A percentile compares a stretch with the other conserved stretches of the same genome.
Evolutionary conservation across 1,140 invertebrate species (phyloP).

Genomic region (Orussus abietinus): DNA sequence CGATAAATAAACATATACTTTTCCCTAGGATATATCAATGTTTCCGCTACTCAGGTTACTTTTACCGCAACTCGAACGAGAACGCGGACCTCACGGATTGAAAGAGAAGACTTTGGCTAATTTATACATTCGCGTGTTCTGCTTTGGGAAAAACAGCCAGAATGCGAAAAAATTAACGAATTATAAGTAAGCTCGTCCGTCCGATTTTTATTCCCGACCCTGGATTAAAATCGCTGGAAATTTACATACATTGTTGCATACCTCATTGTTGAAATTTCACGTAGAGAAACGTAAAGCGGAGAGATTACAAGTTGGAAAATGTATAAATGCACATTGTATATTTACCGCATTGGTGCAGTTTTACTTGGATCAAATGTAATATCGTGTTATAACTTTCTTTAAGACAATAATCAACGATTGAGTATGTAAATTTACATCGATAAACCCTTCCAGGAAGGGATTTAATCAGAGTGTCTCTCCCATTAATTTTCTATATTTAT

Average conservation of each 20-base stretch:
- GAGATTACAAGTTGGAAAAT: no score
- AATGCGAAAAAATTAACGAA: constrained; percentile 66
- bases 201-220: no score
- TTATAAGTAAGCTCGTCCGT: constrained; percentile 54
- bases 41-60: constrained; percentile 70
- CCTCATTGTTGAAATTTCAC: no score
- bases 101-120: constrained; percentile 64
- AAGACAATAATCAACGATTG: constrained; percentile 1
- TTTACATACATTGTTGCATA: no score
- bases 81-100: constrained; percentile 63
- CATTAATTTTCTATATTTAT: constrained; percentile 14
- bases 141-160: constrained; percentile 60
- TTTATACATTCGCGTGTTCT: constrained; percentile 66
- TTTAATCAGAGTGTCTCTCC: no score
- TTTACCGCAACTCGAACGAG: constrained; percentile 65
- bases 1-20: constrained; percentile 11
- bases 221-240: no score
- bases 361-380: no score
- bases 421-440: no score
- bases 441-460: no score
- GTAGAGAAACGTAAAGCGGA: no score
- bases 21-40: constrained; percentile 54
- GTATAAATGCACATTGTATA: no score
- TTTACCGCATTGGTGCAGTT: no score
- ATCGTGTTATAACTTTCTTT: background rate